phyloP scores from a whole-genome alignment of 2,113 vertebrate genomes.

The Clinocottus analis region DNA sequence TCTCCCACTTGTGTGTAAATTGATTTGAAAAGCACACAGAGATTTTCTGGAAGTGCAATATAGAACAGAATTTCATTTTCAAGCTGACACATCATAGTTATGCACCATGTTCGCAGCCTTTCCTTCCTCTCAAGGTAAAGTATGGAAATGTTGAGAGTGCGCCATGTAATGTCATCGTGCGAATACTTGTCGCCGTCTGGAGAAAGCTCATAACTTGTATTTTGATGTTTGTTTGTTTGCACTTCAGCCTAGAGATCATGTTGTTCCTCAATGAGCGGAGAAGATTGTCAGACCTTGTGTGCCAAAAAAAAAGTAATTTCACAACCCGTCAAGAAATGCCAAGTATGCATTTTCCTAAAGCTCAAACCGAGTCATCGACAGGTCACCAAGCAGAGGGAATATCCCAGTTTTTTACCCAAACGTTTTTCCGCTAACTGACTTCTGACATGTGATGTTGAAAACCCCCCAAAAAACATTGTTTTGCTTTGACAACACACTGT shows the following conservation, averaged over 20 bases:
- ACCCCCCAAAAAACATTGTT: conserved; percentile 12
- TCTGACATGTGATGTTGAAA: not conserved
- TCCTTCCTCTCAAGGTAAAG: conserved; percentile 3
- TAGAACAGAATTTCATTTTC: conserved; percentile 30
- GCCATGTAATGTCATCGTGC: not conserved
- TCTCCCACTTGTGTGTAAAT: not conserved
- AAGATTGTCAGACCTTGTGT: conserved; percentile 10
- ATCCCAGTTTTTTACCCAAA: not conserved
- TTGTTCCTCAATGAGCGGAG: conserved; percentile 10
- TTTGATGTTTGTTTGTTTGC: conserved; percentile 35
- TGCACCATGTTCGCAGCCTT: not conserved
- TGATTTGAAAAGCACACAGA: conserved; percentile 17
- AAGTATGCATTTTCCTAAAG: conserved; percentile 1
- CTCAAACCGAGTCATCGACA: not conserved
- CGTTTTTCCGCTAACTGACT: not conserved
- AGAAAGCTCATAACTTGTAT: conserved; percentile 44
- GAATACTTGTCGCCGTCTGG: not conserved
- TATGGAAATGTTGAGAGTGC: not conserved
- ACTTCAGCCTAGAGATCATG: conserved; percentile 26
- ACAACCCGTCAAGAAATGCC: conserved; percentile 5
- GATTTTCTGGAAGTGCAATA: conserved; percentile 6
- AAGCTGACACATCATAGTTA: conserved; percentile 21
- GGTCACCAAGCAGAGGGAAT: not conserved
- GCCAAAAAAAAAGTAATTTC: conserved; percentile 16
- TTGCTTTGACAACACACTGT: conserved; percentile 15